These are phyloP conservation scores for Electrona antarctica DNA, from an alignment of 2,113 vertebrate genomes.

Conservation along the genomic window DNA sequence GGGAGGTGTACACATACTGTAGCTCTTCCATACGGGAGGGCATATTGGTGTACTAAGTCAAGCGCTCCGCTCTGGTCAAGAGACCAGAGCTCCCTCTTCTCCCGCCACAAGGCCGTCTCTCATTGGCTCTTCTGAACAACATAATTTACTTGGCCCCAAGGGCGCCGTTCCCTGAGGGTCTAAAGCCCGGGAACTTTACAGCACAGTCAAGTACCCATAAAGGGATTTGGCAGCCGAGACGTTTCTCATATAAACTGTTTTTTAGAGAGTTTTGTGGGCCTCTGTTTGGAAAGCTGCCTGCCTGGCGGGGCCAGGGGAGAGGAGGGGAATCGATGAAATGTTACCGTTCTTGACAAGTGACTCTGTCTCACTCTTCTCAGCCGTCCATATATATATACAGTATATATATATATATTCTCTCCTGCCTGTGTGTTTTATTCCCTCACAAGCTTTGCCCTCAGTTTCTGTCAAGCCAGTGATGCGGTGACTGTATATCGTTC, in stretches of 20 bases:
- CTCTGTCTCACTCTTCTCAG: neutral
- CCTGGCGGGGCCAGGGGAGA: slow-evolving; percentile 1
- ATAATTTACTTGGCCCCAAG: slow-evolving; percentile 37
- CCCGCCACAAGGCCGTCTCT: slow-evolving; percentile 11
- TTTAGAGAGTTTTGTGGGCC: slow-evolving; percentile 14
- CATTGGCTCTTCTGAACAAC: slow-evolving; percentile 41
- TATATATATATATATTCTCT: neutral
- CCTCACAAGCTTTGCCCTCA: too few species aligned
- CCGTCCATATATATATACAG: neutral
- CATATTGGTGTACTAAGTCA: neutral
- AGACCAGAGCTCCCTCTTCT: slow-evolving; percentile 8
- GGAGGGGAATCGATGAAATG: neutral
- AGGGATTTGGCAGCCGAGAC: slow-evolving; percentile 52
- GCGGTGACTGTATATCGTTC: neutral
- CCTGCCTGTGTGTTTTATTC: neutral
- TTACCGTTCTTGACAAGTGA: neutral
- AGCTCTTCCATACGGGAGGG: neutral
- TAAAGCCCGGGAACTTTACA: slow-evolving; percentile 45
- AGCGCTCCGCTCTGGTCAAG: slow-evolving; percentile 8
- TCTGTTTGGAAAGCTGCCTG: slow-evolving; percentile 3
- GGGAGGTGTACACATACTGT: too few species aligned
- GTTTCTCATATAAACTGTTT: slow-evolving; percentile 38
- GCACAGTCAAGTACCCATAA: slow-evolving; percentile 53
- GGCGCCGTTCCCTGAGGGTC: slow-evolving; percentile 33
- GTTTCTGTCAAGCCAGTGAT: too few species aligned